Base-by-base conservation (phyloP, 2,888 invertebrate species). In the Idaea straminata region DNA sequence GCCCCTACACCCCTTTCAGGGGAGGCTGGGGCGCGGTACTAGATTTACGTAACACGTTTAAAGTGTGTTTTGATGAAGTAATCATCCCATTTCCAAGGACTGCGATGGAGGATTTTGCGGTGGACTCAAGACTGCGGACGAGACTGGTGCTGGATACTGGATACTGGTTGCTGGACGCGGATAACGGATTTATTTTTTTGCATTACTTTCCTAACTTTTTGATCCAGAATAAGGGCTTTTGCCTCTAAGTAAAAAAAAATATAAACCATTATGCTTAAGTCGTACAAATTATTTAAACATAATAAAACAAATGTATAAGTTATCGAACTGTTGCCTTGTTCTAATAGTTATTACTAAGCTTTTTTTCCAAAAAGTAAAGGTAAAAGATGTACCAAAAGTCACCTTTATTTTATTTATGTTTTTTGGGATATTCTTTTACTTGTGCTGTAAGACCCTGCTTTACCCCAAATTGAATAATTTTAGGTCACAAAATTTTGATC, bases 51-150 rank as follows among this genome's bases (percentile, higher is more conserved):
- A 92, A 92, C 92, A 90, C 92, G 91, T 90, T 92, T 92, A 92
- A 92, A 92, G 92, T 92, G 92, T 92, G 92, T 92, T 92, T 92
- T 92, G 92, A 92, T 92, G 92, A 92, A 92, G 92, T 92, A 92
- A 92, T 92, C 92, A 92, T 91, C 90, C 89, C 87, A 90, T 92
- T 91, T 89, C 91, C 91, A 87, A 81, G 90, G 86, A 89, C 91
- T 90, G 83, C 92, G 91, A 86, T 92, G 89, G 91, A 90, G 91
- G 91, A 91, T 92, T n/a, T 87, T 88, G 91, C 87, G 91, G 92
- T 81, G 47, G 47, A 47, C 47, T 47, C 3, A 3, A 13, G 47
- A 47, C 47, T 47, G 47, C 47, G 47, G 47, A 47, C 13, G 47
- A 47, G n/a, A n/a, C n/a, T n/a, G n/a, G n/a, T n/a, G n/a, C n/a